Percentiles rank a stretch among this genome's conserved stretches.
Evolutionary conservation across 37 sponge, comb jelly and placozoan species (phyloP).

Genomic region (Mnemiopsis leidyi): DNA sequence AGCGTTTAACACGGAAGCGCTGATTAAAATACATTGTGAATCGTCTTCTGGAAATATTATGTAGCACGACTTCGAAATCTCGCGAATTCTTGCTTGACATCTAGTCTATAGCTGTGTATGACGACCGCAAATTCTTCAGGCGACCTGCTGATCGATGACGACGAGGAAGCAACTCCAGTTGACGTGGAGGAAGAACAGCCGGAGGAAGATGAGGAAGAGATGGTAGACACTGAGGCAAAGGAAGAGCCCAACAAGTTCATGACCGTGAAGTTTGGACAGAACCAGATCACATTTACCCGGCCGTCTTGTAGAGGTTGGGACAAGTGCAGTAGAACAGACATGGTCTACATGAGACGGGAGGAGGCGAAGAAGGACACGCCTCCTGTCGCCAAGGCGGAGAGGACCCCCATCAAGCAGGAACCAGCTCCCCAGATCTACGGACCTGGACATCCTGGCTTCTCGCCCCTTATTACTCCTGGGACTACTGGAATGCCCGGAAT

Average conservation of each 20-base stretch:
- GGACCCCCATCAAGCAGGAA: conserved; percentile 56
- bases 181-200: conserved; percentile 34
- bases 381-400: conserved; percentile 15
- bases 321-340: background rate
- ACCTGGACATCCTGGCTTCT: conserved; percentile 25
- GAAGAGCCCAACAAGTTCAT: conserved; percentile 39
- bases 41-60: background rate
- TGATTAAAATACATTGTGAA: background rate
- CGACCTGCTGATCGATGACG: conserved; percentile 57
- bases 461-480: background rate
- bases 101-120: background rate
- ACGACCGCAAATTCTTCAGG: conserved; percentile 5
- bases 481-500: background rate
- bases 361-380: conserved; percentile 10
- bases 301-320: conserved; percentile 42
- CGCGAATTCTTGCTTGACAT: background rate
- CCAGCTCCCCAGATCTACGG: background rate
- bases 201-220: conserved; percentile 10
- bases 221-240: conserved; percentile 10
- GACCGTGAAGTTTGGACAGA: conserved; percentile 21
- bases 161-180: conserved; percentile 25
- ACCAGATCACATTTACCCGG: background rate
- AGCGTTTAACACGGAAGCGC: background rate
- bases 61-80: background rate
- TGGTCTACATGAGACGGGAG: background rate